Evolutionary conservation across 2,113 vertebrate species (phyloP).

Genomic region (Agapornis roseicollis): DNA sequence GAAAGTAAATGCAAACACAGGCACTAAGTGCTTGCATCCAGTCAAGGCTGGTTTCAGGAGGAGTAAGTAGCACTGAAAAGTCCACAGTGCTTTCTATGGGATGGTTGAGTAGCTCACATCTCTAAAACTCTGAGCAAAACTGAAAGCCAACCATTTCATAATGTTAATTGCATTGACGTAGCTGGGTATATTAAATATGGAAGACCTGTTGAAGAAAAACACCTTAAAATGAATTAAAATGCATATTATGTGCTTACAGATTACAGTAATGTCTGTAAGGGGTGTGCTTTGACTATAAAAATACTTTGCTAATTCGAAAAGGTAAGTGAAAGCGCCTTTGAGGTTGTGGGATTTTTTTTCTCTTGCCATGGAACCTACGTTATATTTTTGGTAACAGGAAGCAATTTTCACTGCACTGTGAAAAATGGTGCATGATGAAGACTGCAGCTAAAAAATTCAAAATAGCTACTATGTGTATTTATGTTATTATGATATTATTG

Average conservation of each 20-base stretch:
- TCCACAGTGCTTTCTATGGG: fast-evolving
- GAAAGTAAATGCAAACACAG: background rate
- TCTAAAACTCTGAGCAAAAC: background rate
- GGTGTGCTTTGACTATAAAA: background rate
- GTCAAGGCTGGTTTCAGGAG: background rate
- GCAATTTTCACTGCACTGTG: background rate
- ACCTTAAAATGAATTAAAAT: background rate
- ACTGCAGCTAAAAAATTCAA: background rate
- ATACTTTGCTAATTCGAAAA: background rate
- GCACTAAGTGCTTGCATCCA: background rate
- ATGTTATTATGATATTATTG: background rate
- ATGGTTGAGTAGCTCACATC: background rate
- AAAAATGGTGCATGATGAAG: background rate
- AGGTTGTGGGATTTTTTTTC: background rate
- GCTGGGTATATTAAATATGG: background rate
- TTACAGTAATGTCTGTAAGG: background rate
- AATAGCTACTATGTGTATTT: background rate
- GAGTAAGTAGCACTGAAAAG: background rate
- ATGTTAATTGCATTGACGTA: background rate
- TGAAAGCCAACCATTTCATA: background rate
- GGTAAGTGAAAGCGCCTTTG: background rate
- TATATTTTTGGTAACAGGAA: background rate
- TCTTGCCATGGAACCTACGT: background rate
- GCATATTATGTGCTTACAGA: background rate
- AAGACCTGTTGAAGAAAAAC: background rate